Evolutionary conservation across 2,797 vertebrate species (phyloP), one percentile per base, ranked within the genome.

Genomic region (Chelidonichthys spinosus): DNA sequence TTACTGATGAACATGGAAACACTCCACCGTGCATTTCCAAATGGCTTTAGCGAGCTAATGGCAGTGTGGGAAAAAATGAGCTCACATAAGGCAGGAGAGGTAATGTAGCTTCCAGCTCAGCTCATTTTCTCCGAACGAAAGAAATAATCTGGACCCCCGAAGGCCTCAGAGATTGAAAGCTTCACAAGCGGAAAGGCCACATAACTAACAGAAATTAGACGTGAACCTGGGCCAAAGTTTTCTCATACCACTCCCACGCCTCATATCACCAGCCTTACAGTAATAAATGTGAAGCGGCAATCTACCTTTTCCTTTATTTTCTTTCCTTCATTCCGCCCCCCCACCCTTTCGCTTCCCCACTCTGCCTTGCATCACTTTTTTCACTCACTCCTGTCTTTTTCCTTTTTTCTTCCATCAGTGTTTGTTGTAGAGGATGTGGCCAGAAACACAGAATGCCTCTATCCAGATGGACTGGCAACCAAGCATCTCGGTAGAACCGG

Each of bases 81-180:
- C 81, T 82, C 77, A 61, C 89, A 90, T 79, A 85, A 87, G 84
- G 85, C 87, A 71, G 80, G 40, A 79, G 82, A 86, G 85, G 88
- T 89, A 92, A 93, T 93, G 89, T 78, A 87, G 90, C 90, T 89
- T 93, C 86, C 89, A 91, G 83, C 87, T 84, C 81, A 67, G 87
- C 85, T 93, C 88, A 91, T 92, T 93, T 92, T 88, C 87, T 91
- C 87, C 76, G 83, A 90, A 91, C 84, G 74, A 89, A 91, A 91
- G 89, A 90, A 87, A 90, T 93, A 81, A 93, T 91, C 88, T 87
- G 86, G 86, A 92, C 89, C 91, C 92, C 90, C 1, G 11, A 89
- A 88, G 91, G 88, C 85, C 61, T 73, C 53, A 0, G 54, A 90
- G 90, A 93, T 89, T 91, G 90, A 93, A 92, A 88, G 82, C 87